Percentiles rank a stretch among this genome's conserved stretches.
These are phyloP conservation scores for Phenganax marumi DNA, from an alignment of 92 coral and sea anemone genomes.

Conservation along the genomic window DNA sequence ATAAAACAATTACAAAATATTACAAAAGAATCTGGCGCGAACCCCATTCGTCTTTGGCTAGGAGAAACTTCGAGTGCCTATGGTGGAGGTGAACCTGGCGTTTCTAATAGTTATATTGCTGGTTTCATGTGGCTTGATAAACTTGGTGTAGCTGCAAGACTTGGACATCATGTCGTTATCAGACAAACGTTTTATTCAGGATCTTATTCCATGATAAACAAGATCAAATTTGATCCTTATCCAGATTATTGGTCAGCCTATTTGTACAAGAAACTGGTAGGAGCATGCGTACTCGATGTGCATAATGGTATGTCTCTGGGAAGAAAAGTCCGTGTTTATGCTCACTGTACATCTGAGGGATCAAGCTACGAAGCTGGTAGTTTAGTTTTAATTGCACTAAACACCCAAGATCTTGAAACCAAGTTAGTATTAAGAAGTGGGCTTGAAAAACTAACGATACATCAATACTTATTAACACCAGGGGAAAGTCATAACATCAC, in stretches of 20 bases:
- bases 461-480: constrained; percentile 75
- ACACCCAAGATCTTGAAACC: constrained; percentile 60
- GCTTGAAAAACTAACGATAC: constrained; percentile 64
- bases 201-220: constrained; percentile 65
- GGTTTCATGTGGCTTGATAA: constrained; percentile 66
- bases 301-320: constrained; percentile 40
- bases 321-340: constrained; percentile 72
- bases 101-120: constrained; percentile 68
- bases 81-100: constrained; percentile 66
- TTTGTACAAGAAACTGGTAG: constrained; percentile 77
- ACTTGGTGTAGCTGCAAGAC: constrained; percentile 84
- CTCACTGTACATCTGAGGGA: constrained; percentile 73
- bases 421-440: constrained; percentile 56
- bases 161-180: constrained; percentile 66
- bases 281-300: constrained; percentile 68
- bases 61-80: constrained; percentile 75
- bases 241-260: constrained; percentile 93
- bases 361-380: constrained; percentile 63
- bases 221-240: constrained; percentile 63
- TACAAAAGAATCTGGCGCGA: constrained; percentile 27
- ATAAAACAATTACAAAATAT: constrained; percentile 48
- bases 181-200: constrained; percentile 77
- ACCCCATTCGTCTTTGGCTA: constrained; percentile 59
- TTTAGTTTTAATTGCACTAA: constrained; percentile 68
- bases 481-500: constrained; percentile 52